Percentiles rank a stretch among this genome's conserved stretches.
phyloP scores from a whole-genome alignment of 2,797 vertebrate species.

The Melanotaenia boesemani region DNA sequence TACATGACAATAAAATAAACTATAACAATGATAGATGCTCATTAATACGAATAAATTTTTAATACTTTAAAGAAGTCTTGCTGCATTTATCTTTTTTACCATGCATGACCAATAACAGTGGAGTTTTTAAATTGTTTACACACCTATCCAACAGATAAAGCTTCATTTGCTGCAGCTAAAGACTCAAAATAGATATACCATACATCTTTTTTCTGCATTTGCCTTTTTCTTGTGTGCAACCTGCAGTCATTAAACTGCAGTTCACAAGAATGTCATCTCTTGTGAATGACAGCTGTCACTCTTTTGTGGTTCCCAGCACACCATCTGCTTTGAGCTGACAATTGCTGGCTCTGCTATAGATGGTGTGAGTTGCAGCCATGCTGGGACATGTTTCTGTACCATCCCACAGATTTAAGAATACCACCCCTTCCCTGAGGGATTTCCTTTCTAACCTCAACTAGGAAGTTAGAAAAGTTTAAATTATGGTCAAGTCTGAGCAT shows the following conservation, averaged over 20 bases:
- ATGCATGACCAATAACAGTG: neutral
- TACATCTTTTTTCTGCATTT: neutral
- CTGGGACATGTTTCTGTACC: conserved; percentile 39
- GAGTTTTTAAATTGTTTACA: neutral
- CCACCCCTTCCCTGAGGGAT: conserved; percentile 59
- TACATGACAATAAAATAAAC: conserved; percentile 69
- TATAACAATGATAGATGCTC: conserved; percentile 9
- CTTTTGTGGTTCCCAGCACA: conserved; percentile 43
- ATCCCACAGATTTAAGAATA: conserved; percentile 24
- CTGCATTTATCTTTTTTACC: neutral
- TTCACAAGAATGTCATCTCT: conserved; percentile 21
- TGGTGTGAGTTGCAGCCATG: conserved; percentile 35
- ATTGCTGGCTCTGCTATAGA: conserved; percentile 36
- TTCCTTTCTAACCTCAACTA: conserved; percentile 46
- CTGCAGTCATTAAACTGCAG: conserved; percentile 22
- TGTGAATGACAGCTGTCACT: conserved; percentile 73
- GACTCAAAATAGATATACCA: neutral
- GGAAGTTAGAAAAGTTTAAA: conserved; percentile 35
- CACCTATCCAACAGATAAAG: neutral
- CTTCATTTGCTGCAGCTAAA: neutral
- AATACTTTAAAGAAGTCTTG: neutral
- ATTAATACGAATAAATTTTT: conserved; percentile 9
- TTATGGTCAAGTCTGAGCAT: conserved; percentile 31
- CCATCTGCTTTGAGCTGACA: conserved; percentile 62
- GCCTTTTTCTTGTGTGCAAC: neutral